Evolutionary conservation across 2,888 invertebrate genomes (phyloP), one percentile per base, ranked within the genome.

Genomic region (Brassicogethes aeneus): DNA sequence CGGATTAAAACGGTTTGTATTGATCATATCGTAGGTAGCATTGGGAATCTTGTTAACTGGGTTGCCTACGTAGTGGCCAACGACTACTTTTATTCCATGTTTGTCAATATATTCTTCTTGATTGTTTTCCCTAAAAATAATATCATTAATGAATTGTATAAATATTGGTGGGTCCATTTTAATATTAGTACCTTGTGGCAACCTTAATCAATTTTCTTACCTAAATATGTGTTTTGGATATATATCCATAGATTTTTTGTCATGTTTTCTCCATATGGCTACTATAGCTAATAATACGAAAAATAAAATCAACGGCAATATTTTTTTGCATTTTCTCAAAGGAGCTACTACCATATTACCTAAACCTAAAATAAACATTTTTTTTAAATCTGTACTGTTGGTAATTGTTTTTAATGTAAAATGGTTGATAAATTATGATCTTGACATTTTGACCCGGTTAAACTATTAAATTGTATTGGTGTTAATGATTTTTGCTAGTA

Each of bases 51-150:
- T 69, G 42, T 72, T 69, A 33, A 70, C 66, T 16, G 80, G 79
- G 59, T 86, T 85, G 36, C 91, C 92, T 55, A 90, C 78, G 66
- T 90, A 93, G 67, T 89, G 89, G 1, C 91, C 92, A 15, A 93
- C 86, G 37, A 92, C 81, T 3, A 90, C 86, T 61, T 80, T 80
- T 65, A 88, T 80, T n/a, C 85, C 86, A 60, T 73, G 73, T 40
- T 74, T 74, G 64, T 85, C 83, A 15, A 82, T 72, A 64, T 83
- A 83, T 50, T 85, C 82, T 53, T 77, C 75, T 60, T 82, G 80
- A 57, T 77, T 74, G 51, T 71, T 75, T 47, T 70, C 66, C 45
- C 82, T 82, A 55, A 43, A 57, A 55, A 33, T 16, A 40, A 33
- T 30, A 14, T 23, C n/a, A n/a, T 37, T 36, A 2, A 37, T 8